Percentiles rank a stretch among this genome's conserved stretches.
phyloP scores from a whole-genome alignment of 2,113 vertebrate species.

The Donacobius atricapilla region DNA sequence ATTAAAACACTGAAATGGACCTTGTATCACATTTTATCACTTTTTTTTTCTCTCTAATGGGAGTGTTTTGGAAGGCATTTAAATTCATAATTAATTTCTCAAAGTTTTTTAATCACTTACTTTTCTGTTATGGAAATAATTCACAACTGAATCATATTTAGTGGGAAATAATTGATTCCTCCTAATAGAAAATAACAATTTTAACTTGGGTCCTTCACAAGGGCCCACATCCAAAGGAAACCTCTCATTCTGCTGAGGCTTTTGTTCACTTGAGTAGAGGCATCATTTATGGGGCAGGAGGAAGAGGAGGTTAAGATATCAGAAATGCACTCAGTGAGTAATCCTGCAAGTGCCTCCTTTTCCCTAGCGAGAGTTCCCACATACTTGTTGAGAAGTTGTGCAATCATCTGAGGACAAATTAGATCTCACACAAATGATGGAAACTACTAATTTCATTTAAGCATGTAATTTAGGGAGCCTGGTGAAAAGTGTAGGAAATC shows the following conservation, averaged over 20 bases:
- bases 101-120: slow-evolving; percentile 33
- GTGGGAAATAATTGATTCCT: neutral
- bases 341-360: neutral
- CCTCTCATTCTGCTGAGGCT: neutral
- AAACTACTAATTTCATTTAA: neutral
- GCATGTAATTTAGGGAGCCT: neutral
- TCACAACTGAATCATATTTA: slow-evolving; percentile 29
- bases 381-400: neutral
- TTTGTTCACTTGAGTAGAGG: neutral
- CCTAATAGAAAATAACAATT: neutral
- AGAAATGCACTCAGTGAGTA: neutral
- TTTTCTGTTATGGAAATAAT: slow-evolving; percentile 25
- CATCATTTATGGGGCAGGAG: neutral
- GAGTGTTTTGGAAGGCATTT: slow-evolving; percentile 19
- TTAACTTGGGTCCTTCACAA: neutral
- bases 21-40: neutral
- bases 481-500: neutral
- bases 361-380: neutral
- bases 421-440: neutral
- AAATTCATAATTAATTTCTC: slow-evolving; percentile 3
- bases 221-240: neutral
- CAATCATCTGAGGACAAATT: neutral
- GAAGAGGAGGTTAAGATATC: neutral
- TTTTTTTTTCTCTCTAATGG: neutral
- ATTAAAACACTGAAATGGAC: slow-evolving; percentile 8